Conservation (phyloP, 2,113 vertebrate genomes). For the Theristicus caerulescens region DNA sequence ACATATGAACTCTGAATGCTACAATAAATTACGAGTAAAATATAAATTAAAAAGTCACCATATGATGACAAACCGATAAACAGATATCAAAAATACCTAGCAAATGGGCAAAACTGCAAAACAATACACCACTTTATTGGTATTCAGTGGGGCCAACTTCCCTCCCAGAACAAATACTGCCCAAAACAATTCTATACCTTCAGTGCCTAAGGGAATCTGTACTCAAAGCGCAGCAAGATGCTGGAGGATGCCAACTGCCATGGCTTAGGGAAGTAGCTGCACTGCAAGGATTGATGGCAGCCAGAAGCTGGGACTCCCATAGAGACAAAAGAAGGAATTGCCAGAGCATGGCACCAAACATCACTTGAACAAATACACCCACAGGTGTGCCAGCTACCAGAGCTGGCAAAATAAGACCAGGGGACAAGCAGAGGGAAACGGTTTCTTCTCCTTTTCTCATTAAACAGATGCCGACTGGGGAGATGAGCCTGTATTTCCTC, state of each 20-base stretch:
- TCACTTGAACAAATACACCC: not conserved
- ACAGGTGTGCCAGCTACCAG: not conserved
- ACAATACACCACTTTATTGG: not conserved
- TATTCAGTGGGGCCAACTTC: not conserved
- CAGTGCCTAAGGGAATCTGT: not conserved
- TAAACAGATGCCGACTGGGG: not conserved
- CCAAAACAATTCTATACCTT: not conserved
- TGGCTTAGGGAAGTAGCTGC: not conserved
- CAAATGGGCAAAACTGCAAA: not conserved
- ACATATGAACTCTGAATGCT: not conserved
- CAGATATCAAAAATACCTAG: not conserved
- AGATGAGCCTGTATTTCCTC: not conserved
- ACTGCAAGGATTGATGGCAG: not conserved
- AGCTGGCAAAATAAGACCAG: not conserved
- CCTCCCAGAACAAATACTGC: not conserved
- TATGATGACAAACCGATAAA: not conserved
- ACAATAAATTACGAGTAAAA: not conserved
- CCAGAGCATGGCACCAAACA: not conserved
- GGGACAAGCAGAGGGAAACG: not conserved
- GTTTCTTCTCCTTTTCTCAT: not conserved
- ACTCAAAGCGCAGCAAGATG: not conserved
- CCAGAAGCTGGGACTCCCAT: not conserved
- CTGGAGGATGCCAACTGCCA: not conserved
- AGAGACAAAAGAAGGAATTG: not conserved
- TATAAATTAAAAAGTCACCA: not conserved